Percentiles rank a stretch among this genome's conserved stretches.
Conservation (phyloP, 1,140 invertebrate genomes). For the Tribolium castaneum region DNA sequence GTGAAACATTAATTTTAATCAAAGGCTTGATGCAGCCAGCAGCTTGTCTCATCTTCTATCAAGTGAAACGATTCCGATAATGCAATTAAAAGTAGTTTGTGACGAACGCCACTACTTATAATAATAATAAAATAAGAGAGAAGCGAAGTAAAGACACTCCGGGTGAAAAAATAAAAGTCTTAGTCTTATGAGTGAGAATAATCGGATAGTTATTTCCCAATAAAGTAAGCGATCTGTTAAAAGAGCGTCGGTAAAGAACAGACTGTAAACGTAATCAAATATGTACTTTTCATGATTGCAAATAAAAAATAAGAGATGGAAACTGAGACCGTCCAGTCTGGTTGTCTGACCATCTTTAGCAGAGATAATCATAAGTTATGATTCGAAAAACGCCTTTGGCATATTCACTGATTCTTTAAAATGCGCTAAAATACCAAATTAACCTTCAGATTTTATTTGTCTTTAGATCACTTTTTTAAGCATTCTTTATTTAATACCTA, state of each 20-base stretch:
- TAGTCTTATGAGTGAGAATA: neutral
- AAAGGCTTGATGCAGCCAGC: conserved; percentile 7
- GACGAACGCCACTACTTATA: neutral
- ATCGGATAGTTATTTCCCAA: conserved; percentile 25
- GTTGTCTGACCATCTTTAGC: conserved; percentile 33
- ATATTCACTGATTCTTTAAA: conserved; percentile 32
- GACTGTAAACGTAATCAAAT: conserved; percentile 28
- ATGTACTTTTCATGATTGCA: conserved; percentile 33
- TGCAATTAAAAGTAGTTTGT: conserved; percentile 1
- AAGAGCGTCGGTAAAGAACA: conserved; percentile 20
- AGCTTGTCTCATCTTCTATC: conserved; percentile 24
- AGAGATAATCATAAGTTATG: conserved; percentile 32
- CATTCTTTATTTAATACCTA: conserved; percentile 29
- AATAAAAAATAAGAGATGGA: conserved; percentile 32
- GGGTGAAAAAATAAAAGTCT: neutral
- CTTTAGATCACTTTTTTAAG: conserved; percentile 33
- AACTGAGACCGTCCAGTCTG: conserved; percentile 31
- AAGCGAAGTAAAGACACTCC: neutral
- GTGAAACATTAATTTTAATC: conserved; percentile 35
- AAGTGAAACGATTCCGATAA: conserved; percentile 10
- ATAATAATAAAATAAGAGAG: neutral
- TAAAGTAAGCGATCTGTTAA: conserved; percentile 25
- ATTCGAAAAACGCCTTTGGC: conserved; percentile 29
- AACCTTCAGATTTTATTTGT: conserved; percentile 33
- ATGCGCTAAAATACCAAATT: conserved; percentile 34